Evolutionary conservation across 2,888 invertebrate species (phyloP).

Genomic region (Hemistola chrysoprasaria): DNA sequence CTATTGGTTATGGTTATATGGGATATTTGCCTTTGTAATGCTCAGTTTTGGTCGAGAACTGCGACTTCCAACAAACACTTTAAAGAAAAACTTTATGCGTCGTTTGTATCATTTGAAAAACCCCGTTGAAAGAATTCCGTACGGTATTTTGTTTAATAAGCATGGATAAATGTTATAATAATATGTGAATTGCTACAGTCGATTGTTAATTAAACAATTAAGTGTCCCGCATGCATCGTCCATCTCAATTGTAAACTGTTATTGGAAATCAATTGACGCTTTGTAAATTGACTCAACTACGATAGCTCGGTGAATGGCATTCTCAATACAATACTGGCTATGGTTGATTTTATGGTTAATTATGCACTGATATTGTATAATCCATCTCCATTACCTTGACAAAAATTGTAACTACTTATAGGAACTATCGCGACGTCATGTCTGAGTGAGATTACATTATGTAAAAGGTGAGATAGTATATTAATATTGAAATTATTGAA

Average conservation of each 20-base stretch:
- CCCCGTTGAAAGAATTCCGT: slow-evolving; percentile 41
- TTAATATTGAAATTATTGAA: too few species aligned
- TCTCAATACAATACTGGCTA: slow-evolving; percentile 11
- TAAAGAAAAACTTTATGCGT: slow-evolving; percentile 37
- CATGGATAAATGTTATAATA: slow-evolving; percentile 25
- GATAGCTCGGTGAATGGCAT: slow-evolving; percentile 55
- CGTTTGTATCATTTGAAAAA: slow-evolving; percentile 41
- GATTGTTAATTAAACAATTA: slow-evolving; percentile 73
- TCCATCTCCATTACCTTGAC: too few species aligned
- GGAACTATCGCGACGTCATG: too few species aligned
- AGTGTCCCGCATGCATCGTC: slow-evolving; percentile 71
- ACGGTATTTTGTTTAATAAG: slow-evolving; percentile 55
- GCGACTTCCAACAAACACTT: slow-evolving; percentile 33
- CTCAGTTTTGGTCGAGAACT: slow-evolving; percentile 33
- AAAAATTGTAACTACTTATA: too few species aligned
- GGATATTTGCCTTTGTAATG: slow-evolving; percentile 39
- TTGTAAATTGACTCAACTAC: slow-evolving; percentile 56
- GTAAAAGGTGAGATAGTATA: too few species aligned
- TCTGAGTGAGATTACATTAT: too few species aligned
- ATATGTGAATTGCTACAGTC: slow-evolving; percentile 55
- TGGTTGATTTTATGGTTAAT: too few species aligned
- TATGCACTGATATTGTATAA: too few species aligned
- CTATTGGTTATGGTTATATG: slow-evolving; percentile 39
- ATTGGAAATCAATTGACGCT: slow-evolving; percentile 79
- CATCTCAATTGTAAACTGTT: slow-evolving; percentile 74